Base-by-base conservation (phyloP, 2,797 vertebrate species). In the Bufotes viridis region DNA sequence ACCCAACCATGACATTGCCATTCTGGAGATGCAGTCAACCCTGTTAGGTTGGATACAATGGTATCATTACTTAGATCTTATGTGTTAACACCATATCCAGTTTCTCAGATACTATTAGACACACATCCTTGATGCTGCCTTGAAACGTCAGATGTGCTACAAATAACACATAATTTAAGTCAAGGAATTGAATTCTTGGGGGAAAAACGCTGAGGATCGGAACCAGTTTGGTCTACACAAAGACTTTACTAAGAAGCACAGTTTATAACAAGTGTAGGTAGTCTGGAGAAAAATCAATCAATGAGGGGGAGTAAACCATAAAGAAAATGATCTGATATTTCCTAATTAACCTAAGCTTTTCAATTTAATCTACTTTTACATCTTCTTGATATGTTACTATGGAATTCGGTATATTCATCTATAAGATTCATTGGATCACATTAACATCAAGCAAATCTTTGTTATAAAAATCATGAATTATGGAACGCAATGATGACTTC, bases 21-120 rank as follows among this genome's bases (percentile, higher is more conserved):
- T 78, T n/a, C 29, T 84, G 63, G 72, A 70, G 49, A 84, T 63
- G 81, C 51, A 58, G 51, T 60, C 87, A 87, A 83, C 60, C 83
- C 87, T 58, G 29, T 75, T 67, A 57, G 49, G 13, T 63, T 63
- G 58, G 55, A 78, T 78, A 85, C 84, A 78, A 76, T 85, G 9
- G 3, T 78, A 84, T 84, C 26, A 49, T 17, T 57, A 69, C 15
- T 86, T 78, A 80, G 12, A 34, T 79, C 85, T 58, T 22, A 24
- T 86, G 42, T 86, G 72, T 57, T 83, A 74, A 60, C 29, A 24
- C n/a, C 22, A 29, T 65, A 76, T 85, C 34, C 70, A 85, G 58
- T 51, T 61, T 61, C 14, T 18, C 15, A 29, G 74, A 55, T 67
- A 76, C 34, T 24, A 61, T 76, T 74, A 49, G 70, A 24, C 12